These are phyloP conservation scores for Falco peregrinus DNA, from an alignment of 2,797 vertebrate species.

Conservation along the genomic window DNA sequence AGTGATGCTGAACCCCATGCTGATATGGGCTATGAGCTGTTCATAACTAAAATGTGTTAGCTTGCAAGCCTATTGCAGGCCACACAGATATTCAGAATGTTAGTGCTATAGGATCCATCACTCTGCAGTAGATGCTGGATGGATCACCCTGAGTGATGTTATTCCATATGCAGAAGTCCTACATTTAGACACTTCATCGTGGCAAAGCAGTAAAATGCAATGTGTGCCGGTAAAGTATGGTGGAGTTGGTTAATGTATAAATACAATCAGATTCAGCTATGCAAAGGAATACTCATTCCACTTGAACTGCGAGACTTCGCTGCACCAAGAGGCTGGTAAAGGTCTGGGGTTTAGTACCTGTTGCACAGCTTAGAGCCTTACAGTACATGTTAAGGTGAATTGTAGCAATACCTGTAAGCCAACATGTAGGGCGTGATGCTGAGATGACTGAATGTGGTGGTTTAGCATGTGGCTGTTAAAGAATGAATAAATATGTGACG, in stretches of 20 bases:
- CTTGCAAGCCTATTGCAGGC: not conserved
- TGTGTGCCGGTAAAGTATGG: not conserved
- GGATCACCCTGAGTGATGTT: not conserved
- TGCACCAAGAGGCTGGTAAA: not conserved
- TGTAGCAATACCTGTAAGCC: not conserved
- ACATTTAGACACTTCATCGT: not conserved
- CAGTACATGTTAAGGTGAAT: not conserved
- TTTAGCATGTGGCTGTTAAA: not conserved
- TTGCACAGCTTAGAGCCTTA: not conserved
- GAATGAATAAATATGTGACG: not conserved
- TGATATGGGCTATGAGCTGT: not conserved
- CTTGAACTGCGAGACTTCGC: not conserved
- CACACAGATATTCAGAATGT: not conserved
- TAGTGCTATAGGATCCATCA: not conserved
- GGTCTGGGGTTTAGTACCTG: not conserved
- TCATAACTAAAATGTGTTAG: not conserved
- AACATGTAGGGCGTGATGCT: not conserved
- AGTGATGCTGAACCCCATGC: not conserved
- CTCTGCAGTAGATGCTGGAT: not conserved
- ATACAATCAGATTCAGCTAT: not conserved
- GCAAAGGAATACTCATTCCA: not conserved
- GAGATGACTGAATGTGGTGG: not conserved
- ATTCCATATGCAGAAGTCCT: not conserved
- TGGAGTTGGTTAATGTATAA: not conserved
- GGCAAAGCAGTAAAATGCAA: not conserved